Percentiles rank a stretch among this genome's conserved stretches.
phyloP scores from a whole-genome alignment of 1,140 invertebrate species.

The Drosophila eugracilis region DNA sequence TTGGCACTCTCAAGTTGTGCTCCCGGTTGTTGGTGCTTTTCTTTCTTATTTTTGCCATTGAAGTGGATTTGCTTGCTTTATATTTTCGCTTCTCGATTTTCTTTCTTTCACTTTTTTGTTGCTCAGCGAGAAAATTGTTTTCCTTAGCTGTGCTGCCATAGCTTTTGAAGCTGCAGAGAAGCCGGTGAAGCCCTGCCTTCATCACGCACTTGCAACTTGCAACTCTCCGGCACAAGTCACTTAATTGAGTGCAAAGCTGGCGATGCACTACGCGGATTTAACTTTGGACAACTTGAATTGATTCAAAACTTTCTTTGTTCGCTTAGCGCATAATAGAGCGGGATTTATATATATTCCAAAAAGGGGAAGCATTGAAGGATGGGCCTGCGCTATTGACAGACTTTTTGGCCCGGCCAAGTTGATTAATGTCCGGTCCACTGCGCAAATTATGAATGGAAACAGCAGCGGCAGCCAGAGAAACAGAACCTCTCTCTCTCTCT shows the following conservation, averaged over 20 bases:
- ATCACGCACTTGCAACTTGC: slow-evolving; percentile 53
- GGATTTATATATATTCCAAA: slow-evolving; percentile 4
- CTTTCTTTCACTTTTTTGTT: not conserved
- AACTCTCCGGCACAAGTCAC: slow-evolving; percentile 51
- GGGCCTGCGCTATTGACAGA: slow-evolving; percentile 58
- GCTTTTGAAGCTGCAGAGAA: not conserved
- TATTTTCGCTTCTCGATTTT: slow-evolving; percentile 37
- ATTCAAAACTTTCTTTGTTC: slow-evolving; percentile 82
- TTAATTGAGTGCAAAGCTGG: slow-evolving; percentile 81
- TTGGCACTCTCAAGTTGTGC: slow-evolving; percentile 74
- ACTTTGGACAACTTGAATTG: slow-evolving; percentile 82
- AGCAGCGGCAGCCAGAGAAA: slow-evolving; percentile 3
- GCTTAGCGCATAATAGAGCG: slow-evolving; percentile 41
- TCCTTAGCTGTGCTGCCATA: slow-evolving; percentile 53
- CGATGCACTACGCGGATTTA: slow-evolving; percentile 69
- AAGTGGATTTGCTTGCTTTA: slow-evolving; percentile 77
- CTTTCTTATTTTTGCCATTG: slow-evolving; percentile 25
- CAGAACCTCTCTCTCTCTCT: too few species aligned
- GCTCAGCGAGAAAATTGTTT: slow-evolving; percentile 64
- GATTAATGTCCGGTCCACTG: slow-evolving; percentile 61
- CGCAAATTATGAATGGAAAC: slow-evolving; percentile 51
- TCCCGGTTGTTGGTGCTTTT: slow-evolving; percentile 10
- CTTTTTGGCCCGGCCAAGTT: slow-evolving; percentile 36
- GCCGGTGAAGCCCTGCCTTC: slow-evolving; percentile 11
- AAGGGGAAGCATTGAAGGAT: slow-evolving; percentile 17